Base-by-base conservation (phyloP, 2,888 invertebrate species). In the Sinotaia quadrata region DNA sequence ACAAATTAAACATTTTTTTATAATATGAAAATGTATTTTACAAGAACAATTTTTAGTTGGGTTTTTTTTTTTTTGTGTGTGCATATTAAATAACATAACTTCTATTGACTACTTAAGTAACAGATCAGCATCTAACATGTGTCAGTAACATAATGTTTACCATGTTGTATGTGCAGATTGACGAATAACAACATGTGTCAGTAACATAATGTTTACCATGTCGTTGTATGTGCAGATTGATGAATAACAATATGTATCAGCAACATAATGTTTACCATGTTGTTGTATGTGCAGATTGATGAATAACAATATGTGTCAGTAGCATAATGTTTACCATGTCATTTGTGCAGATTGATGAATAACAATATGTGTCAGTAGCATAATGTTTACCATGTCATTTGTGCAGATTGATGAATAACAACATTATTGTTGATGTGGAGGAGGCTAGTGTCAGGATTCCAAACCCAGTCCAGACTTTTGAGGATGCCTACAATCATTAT, bases 391-490 rank as follows among this genome's bases (percentile, higher is more conserved):
- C 7, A 21, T 24, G 27, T 27, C 58, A 37, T 71, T 37, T 49
- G 72, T 81, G 59, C 69, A 87, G 89, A 61, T 75, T 76, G 33
- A 72, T 76, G n/a, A 87, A 85, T 66, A 88, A 88, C 73, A 87
- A 88, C 57, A 95, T 94, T 34, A 91, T 92, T 65, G 95, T 95
- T 33, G 81, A 82, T 3, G 78, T 75, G 5, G 75, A 80, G 24
- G 69, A 57, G 34, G 52, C 54, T n/a, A 24, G 51, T 1, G 68
- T 73, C 12, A 68, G 71, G 5, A 89, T 95, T 74, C 94, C 94
- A 0, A 95, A 95, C 85, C 95, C 95, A 18, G 91, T 94, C 0
- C 82, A 90, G 78, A 93, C 92, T 44, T 97, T 97, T 89, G 92
- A 94, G 78, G 94, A 97, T 81, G 94, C 94, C 59, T 95, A 94